Evolutionary conservation across 1,140 invertebrate genomes (phyloP), one percentile per base, ranked within the genome.

Genomic region (Belonocnema kinseyi): DNA sequence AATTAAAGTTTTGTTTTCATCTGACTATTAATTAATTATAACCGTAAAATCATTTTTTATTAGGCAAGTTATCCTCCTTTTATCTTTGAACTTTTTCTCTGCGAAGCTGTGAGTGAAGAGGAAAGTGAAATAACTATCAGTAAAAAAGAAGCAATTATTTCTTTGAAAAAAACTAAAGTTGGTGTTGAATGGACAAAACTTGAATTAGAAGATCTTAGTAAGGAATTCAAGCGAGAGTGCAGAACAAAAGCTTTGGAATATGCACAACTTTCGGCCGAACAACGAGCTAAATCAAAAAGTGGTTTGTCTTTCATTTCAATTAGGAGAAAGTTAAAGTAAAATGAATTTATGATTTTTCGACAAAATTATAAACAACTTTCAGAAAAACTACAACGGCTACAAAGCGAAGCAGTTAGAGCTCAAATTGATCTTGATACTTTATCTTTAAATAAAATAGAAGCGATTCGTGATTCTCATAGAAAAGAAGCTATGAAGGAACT

Each of bases 71-170:
- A 92, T 85, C 92, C 90, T n/a, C 93, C 94, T 12, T 95, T 93
- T 84, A 90, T 95, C 66, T 94, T 95, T 82, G 94, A 95, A 91
- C 87, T 93, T 46, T 94, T 95, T 89, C 88, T 95, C 40, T 89
- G 91, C 77, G 82, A 92, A 54, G 84, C 92, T 12, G 92, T 96
- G 6, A 85, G 93, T 78, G 92, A 92, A 51, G 88, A 92, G 13
- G 88, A 91, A 77, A 94, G 94, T 83, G 92, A 90, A 77, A 95
- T 94, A 80, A 92, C 89, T 8, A 87, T 95, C 54, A 90, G 90
- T 16, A 88, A 93, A 17, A 90, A 90, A 77, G 87, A 92, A 79
- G 91, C 94, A 78, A 89, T 93, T 78, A 92, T 96, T 87, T 93
- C 94, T 88, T 89, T 95, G 78, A 83, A 92, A 81, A 94, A 96